phyloP scores from a whole-genome alignment of 2,797 vertebrate species.

The Sphaeramia orbicularis region DNA sequence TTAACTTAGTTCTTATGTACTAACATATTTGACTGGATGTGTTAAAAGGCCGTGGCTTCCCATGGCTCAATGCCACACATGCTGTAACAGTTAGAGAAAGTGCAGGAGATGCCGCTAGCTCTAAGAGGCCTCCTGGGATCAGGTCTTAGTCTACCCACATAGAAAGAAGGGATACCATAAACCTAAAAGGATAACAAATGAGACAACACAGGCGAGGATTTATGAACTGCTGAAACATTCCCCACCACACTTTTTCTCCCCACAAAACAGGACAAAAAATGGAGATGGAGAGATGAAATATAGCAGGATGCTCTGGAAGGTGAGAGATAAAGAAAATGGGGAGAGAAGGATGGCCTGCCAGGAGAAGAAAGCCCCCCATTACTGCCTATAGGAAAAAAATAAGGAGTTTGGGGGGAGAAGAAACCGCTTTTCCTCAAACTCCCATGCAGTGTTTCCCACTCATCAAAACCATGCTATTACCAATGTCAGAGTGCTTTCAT shows the following conservation, averaged over 20 bases:
- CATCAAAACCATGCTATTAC: slow-evolving; percentile 68
- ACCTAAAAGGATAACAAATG: slow-evolving; percentile 76
- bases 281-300: slow-evolving; percentile 68
- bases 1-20: slow-evolving; percentile 16
- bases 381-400: slow-evolving; percentile 29
- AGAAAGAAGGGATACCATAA: slow-evolving; percentile 53
- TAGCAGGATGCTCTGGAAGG: slow-evolving; percentile 60
- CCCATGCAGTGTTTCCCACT: slow-evolving; percentile 42
- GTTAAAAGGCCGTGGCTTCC: slow-evolving; percentile 44
- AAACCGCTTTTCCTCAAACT: slow-evolving; percentile 57
- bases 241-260: slow-evolving; percentile 50
- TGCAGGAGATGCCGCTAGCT: slow-evolving; percentile 55
- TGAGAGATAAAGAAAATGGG: slow-evolving; percentile 64
- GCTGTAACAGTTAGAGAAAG: slow-evolving; percentile 63
- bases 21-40: slow-evolving; percentile 37
- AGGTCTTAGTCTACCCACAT: slow-evolving; percentile 62
- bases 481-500: slow-evolving; percentile 70
- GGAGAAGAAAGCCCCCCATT: slow-evolving; percentile 31
- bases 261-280: slow-evolving; percentile 20
- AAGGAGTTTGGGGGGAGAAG: slow-evolving; percentile 15
- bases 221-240: slow-evolving; percentile 79
- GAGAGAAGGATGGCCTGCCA: slow-evolving; percentile 58
- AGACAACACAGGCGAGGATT: slow-evolving; percentile 73
- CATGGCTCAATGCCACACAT: slow-evolving; percentile 68
- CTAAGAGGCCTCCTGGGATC: slow-evolving; percentile 54